Conservation (phyloP, 2,888 invertebrate species). For the Opisthograptis luteolata region DNA sequence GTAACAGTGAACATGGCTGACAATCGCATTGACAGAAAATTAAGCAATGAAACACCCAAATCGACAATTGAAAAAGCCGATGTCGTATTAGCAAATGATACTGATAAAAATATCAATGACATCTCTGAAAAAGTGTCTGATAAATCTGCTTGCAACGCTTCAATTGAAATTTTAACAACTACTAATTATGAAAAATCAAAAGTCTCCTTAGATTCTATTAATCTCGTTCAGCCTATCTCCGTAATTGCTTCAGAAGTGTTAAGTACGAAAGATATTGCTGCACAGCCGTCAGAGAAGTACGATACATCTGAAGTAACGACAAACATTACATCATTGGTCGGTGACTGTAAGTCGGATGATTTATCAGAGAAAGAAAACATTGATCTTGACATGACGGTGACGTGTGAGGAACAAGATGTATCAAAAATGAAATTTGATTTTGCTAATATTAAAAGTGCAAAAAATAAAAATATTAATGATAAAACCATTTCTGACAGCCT, state of each 20-base stretch:
- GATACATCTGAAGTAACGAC: neutral
- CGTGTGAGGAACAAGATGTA: slow-evolving; percentile 9
- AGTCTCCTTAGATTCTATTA: neutral
- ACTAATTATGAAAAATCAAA: neutral
- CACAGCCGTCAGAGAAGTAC: neutral
- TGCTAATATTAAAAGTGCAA: slow-evolving; percentile 6
- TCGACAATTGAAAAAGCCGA: neutral
- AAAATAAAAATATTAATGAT: slow-evolving; percentile 7
- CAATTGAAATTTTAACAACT: neutral
- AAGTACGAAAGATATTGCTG: no score
- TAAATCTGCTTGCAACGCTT: neutral
- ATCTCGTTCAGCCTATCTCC: neutral
- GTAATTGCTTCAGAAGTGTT: neutral
- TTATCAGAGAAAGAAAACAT: slow-evolving; percentile 2
- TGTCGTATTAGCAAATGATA: neutral
- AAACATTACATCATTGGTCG: neutral
- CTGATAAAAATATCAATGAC: neutral
- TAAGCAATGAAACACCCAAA: neutral
- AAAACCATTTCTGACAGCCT: neutral
- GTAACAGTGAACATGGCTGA: neutral
- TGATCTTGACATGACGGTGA: slow-evolving; percentile 17
- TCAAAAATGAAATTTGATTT: neutral
- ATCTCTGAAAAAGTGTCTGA: neutral
- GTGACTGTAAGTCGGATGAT: slow-evolving; percentile 1
- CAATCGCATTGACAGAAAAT: neutral